Evolutionary conservation across 1,140 invertebrate species (phyloP).

Genomic region (Calliphora vicina): DNA sequence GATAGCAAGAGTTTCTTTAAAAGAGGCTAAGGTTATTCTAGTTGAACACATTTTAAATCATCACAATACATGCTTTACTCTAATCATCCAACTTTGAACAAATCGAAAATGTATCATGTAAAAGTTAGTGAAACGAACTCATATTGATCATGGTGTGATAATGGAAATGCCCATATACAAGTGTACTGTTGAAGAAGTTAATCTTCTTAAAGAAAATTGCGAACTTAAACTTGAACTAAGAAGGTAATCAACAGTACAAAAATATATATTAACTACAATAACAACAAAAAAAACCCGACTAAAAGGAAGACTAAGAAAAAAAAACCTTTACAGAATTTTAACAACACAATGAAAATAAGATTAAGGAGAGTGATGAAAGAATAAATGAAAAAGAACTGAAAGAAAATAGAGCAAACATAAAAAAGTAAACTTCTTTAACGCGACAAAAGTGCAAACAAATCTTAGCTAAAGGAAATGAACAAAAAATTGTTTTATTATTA

Average conservation of each 20-base stretch:
- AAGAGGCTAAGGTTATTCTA: too few relatives aligned
- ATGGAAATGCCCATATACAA: background rate
- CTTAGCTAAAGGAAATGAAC: constrained; percentile 9
- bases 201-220: constrained; percentile 22
- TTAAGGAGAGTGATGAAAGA: background rate
- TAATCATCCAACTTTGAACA: too few relatives aligned
- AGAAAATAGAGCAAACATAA: background rate
- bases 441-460: constrained; percentile 16
- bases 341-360: constrained; percentile 6
- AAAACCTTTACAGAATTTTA: background rate
- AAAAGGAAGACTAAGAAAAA: background rate
- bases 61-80: too few relatives aligned
- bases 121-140: too few relatives aligned
- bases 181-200: background rate
- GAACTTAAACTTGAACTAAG: constrained; percentile 28
- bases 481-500: background rate
- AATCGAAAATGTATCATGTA: too few relatives aligned
- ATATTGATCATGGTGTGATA: background rate
- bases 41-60: too few relatives aligned
- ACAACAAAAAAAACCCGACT: background rate
- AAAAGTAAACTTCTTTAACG: background rate
- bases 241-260: constrained; percentile 10
- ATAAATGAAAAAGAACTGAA: background rate
- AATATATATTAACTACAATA: background rate
- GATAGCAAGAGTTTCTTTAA: too few relatives aligned